Base-by-base conservation (phyloP, 1,140 invertebrate genomes). In the Eurosta solidaginis region DNA sequence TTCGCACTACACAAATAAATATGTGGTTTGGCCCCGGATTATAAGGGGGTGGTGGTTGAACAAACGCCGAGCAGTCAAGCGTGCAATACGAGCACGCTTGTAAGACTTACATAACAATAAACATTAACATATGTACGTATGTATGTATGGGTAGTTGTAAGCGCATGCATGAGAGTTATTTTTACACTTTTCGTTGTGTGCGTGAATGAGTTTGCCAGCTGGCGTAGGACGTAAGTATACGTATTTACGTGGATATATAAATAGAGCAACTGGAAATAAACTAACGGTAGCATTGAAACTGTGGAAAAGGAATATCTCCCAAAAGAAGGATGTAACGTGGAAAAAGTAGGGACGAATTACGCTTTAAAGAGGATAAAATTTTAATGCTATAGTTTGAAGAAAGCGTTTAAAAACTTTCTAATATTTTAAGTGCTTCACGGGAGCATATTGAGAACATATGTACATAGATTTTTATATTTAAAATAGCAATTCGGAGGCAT, bases 181-280 rank as follows among this genome's bases (percentile, higher is more conserved):
- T 68, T 68, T 68, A 68, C n/a, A 68, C 33, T 9, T 40, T n/a
- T 20, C 29, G 7, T 33, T 40, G 33, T 68, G 59, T 40, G 59
- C 9, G 6, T 68, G n/a, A 10, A 33, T 1, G 33, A 20, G 59
- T 40, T 40, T 68, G 59, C n/a, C 33, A 68, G 59, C 59, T 68
- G 59, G 59, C 33, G 59, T 68, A 68, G 33, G 33, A 68, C 59
- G 33, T 68, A 68, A n/a, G n/a, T n/a, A n/a, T n/a, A n/a, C n/a
- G n/a, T n/a, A n/a, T n/a, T n/a, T n/a, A n/a, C n/a, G n/a, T n/a
- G n/a, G n/a, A n/a, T n/a, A n/a, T n/a, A n/a, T n/a, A n/a, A 68
- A 22, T 68, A n/a, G 27, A 40, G n/a, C 59, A 68, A 42, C 59
- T 9, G 33, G 9, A 68, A 36, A 68, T 40, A 68, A 42, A 25